Base-by-base conservation (phyloP, 2,888 invertebrate genomes). In the Cyclophora punctaria region DNA sequence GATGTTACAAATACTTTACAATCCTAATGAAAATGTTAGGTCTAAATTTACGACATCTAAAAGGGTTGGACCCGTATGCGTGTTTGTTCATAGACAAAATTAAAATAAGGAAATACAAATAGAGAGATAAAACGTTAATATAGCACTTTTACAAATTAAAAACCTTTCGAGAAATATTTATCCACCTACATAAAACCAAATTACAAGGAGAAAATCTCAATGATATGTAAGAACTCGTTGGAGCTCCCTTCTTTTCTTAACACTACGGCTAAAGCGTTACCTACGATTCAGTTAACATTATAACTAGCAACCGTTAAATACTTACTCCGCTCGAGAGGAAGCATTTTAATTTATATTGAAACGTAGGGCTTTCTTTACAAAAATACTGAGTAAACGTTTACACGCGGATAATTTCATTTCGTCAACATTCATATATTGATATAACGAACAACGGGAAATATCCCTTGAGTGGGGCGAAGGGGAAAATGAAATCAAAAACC, bases 61-160 rank as follows among this genome's bases (percentile, higher is more conserved):
- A 69, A 80, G 82, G 87, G 86, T 88, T 87, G 87, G 87, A 87
- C 88, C 87, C 87, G 85, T 81, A 85, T 78, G 84, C 83, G 78
- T 84, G 82, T 81, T 84, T 77, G 73, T 80, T 81, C 73, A 70
- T 37, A 5, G 37, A 66, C 73, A 72, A 78, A 80, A 83, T 71
- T 65, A 79, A 78, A 73, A 64, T 73, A 37, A 37, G 5, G 69
- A 66, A 63, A 48, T 47, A 60, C 58, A 64, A 51, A 48, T 65
- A n/a, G 20, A 42, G 69, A 67, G 75, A 69, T 75, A 66, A 69
- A 74, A 70, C 54, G 60, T 72, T 72, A 73, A 75, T 75, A 79
- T 71, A 80, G 76, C 74, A 73, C 69, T 78, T 20, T 82, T 80
- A 73, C 77, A 69, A 71, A 73, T 73, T 70, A 77, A 69, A 77